These are phyloP conservation scores for Zosterops borbonicus DNA, from an alignment of 2,113 vertebrate genomes.

Conservation along the genomic window DNA sequence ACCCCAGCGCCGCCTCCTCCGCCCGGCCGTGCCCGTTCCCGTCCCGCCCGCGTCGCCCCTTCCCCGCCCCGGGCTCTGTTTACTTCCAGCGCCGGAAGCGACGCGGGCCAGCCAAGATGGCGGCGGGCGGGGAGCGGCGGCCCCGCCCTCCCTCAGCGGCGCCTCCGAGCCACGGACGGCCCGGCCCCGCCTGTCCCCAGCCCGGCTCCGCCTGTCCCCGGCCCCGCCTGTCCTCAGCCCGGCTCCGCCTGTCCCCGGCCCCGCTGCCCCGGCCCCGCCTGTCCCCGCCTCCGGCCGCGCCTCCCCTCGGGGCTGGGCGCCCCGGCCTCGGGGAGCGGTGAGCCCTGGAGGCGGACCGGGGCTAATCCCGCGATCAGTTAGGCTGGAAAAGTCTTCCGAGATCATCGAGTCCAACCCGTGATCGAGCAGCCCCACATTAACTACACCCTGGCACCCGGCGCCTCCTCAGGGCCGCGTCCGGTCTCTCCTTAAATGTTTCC, in stretches of 20 bases:
- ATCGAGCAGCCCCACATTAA: fast-evolving
- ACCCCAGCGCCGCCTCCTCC: background rate
- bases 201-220: too few species aligned
- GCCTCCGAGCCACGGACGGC: background rate
- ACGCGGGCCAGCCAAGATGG: slow-evolving; percentile 27
- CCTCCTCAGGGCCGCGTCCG: background rate
- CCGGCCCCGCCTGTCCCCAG: background rate
- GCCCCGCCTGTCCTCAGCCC: too few species aligned
- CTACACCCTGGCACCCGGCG: background rate
- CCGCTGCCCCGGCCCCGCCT: too few species aligned
- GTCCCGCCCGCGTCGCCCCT: background rate
- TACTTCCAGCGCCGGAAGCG: slow-evolving; percentile 38
- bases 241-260: too few species aligned
- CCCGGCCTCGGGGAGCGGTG: fast-evolving
- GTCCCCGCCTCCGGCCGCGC: too few species aligned
- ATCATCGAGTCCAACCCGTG: fast-evolving
- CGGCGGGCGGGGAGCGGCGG: background rate
- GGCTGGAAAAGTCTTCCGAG: background rate
- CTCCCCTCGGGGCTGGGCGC: fast-evolving
- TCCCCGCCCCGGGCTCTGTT: background rate
- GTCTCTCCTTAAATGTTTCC: background rate
- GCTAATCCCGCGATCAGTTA: fast-evolving
- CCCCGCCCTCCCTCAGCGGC: background rate
- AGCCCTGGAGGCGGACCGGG: fast-evolving
- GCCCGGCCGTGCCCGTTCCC: background rate